phyloP scores from a whole-genome alignment of 2,113 vertebrate genomes.

The Thunnus thynnus region DNA sequence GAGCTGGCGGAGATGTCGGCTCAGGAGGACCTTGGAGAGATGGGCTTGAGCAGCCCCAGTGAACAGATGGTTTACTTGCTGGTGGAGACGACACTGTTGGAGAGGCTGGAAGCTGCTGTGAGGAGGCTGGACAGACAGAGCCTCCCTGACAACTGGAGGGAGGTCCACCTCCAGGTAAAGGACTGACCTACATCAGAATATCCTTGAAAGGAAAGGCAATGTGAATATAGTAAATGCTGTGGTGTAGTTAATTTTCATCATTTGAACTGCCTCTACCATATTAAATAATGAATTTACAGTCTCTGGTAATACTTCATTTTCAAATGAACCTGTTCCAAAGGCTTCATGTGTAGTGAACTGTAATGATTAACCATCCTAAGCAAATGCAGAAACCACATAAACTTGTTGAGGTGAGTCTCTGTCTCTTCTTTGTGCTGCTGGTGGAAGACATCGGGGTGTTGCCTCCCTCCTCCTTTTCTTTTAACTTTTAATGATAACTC shows the following conservation, averaged over 20 bases:
- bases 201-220: neutral
- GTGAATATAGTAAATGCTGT: neutral
- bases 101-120: slow-evolving; percentile 84
- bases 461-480: neutral
- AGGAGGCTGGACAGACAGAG: slow-evolving; percentile 80
- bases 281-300: slow-evolving; percentile 2
- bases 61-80: slow-evolving; percentile 91
- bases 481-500: neutral
- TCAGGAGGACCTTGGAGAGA: slow-evolving; percentile 89
- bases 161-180: slow-evolving; percentile 82
- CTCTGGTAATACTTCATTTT: neutral
- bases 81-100: slow-evolving; percentile 88
- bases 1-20: slow-evolving; percentile 90
- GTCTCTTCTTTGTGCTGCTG: neutral
- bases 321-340: neutral
- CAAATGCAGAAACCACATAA: neutral
- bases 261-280: neutral
- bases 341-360: neutral
- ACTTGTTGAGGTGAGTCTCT: neutral
- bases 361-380: neutral
- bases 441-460: neutral
- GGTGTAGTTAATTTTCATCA: neutral
- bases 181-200: neutral
- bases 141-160: slow-evolving; percentile 65
- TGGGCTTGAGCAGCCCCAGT: slow-evolving; percentile 85